Conservation (phyloP, 2,113 vertebrate species). For the Trichomycterus rosablanca region DNA sequence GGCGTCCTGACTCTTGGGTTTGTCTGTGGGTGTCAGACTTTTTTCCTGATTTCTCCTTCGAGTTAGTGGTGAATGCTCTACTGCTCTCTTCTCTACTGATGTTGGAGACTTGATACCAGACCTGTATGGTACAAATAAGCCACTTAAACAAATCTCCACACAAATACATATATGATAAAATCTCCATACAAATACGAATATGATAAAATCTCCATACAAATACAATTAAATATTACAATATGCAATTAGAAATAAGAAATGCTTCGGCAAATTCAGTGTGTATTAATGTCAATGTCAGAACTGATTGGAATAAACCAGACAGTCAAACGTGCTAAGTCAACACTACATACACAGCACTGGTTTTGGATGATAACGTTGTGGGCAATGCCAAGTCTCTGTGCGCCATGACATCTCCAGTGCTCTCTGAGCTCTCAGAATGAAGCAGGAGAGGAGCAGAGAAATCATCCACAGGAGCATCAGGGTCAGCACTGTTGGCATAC, state of each 20-base stretch:
- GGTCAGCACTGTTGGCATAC: constrained; percentile 82
- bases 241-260: background rate
- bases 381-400: constrained; percentile 73
- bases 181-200: no score
- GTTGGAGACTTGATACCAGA: constrained; percentile 86
- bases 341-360: constrained; percentile 80
- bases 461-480: constrained; percentile 70
- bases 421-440: constrained; percentile 69
- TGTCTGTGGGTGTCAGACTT: constrained; percentile 33
- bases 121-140: constrained; percentile 59
- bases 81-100: constrained; percentile 61
- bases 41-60: constrained; percentile 60
- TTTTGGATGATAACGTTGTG: constrained; percentile 74
- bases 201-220: no score
- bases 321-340: background rate
- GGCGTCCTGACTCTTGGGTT: constrained; percentile 15
- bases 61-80: constrained; percentile 77
- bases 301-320: background rate
- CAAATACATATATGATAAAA: no score
- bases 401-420: constrained; percentile 53
- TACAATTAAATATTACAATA: background rate
- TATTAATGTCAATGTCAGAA: no score
- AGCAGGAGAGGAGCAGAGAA: constrained; percentile 65
- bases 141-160: background rate
- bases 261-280: no score